Conservation (phyloP, 1,140 invertebrate species). For the Drosophila tani region DNA sequence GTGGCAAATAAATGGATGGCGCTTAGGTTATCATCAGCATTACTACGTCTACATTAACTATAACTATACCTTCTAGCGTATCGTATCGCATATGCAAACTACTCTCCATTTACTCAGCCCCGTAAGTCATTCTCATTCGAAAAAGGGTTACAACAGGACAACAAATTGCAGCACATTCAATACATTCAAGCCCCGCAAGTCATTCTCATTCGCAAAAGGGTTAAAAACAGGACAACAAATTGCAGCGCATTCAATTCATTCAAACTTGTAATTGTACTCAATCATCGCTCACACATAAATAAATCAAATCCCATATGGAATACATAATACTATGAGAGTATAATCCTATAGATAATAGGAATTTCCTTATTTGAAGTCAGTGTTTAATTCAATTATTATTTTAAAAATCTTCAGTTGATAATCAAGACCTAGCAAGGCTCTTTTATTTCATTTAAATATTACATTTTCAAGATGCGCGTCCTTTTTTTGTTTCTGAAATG, state of each 20-base stretch:
- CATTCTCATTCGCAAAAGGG: neutral
- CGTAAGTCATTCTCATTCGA: conserved; percentile 15
- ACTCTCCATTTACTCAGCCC: conserved; percentile 25
- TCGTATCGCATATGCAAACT: conserved; percentile 7
- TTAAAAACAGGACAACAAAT: conserved; percentile 6
- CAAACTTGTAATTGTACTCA: conserved; percentile 8
- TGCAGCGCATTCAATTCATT: conserved; percentile 4
- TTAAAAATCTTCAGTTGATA: neutral
- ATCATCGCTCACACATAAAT: conserved; percentile 20
- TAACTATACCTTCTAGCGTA: conserved; percentile 44
- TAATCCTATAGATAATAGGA: neutral
- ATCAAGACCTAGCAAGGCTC: neutral
- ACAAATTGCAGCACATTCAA: neutral
- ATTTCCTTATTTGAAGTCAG: neutral
- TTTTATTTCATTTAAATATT: neutral
- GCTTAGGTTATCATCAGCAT: conserved; percentile 61
- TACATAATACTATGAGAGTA: neutral
- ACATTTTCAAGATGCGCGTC: neutral
- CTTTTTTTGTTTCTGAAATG: neutral
- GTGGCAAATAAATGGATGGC: conserved; percentile 35
- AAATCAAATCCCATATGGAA: conserved; percentile 12
- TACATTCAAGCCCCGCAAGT: conserved; percentile 17
- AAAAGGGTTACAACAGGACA: neutral
- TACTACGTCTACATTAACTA: conserved; percentile 55
- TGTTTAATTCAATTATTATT: neutral